Evolutionary conservation across 2,888 invertebrate genomes (phyloP), one percentile per base, ranked within the genome.

Genomic region (Nymphalis c-album): DNA sequence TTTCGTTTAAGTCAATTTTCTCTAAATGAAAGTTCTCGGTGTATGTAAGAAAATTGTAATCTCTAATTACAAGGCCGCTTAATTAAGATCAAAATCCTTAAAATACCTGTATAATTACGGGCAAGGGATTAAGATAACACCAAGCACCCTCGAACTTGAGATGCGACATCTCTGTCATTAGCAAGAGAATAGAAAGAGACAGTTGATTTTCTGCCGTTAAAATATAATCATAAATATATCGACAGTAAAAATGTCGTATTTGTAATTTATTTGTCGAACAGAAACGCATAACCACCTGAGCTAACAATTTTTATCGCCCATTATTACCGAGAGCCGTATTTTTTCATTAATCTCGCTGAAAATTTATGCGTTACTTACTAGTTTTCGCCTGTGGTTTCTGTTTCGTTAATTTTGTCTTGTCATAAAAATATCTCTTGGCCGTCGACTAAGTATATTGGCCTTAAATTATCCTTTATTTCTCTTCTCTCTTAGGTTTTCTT

Each of bases 251-350:
- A 61, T 74, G 79, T 76, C 77, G 74, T 76, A 64, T 73, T 72
- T 71, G 72, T 81, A 82, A 85, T 84, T 84, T 82, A 85, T 81
- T 65, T 74, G 63, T 73, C 67, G 71, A 69, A 75, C 72, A 73
- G 75, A 77, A 80, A 77, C 73, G 74, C 73, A 63, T 64, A 65
- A 67, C 78, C 81, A 83, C 81, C 81, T 82, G 81, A 78, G 75
- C 78, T 78, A 75, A 73, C 72, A 73, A 71, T 69, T 71, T 74
- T 74, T 74, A 74, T 74, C 65, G 71, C 57, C 74, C 70, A 71
- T 74, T 72, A 74, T 70, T 71, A 71, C 63, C 50, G 62, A 26
- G 57, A 69, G 67, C 67, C 68, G 61, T 72, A 70, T 72, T 74
- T 70, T 73, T 71, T 71, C 67, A 69, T 71, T 72, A 72, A 74